A percentile compares a stretch with the other conserved stretches of the same genome.
These are phyloP conservation scores for Triops longicaudatus DNA, from an alignment of 1,140 invertebrate species.

Conservation along the genomic window DNA sequence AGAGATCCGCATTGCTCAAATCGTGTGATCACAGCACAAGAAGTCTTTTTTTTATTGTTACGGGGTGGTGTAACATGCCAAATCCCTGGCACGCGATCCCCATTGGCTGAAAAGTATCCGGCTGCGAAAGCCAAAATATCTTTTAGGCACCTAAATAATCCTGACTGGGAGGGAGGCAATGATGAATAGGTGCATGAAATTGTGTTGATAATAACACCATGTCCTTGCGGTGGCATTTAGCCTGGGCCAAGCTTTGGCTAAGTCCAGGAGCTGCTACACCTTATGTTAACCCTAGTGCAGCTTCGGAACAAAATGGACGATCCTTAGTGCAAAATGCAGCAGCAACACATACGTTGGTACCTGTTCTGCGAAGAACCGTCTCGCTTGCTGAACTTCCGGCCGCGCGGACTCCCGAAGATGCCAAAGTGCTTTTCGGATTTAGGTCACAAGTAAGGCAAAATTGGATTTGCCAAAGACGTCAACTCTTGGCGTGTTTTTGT, in stretches of 20 bases:
- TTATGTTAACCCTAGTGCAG: not conserved
- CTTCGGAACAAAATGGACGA: not conserved
- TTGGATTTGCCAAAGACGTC: not conserved
- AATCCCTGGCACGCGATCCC: not conserved
- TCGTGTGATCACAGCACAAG: not conserved
- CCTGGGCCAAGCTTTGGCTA: not conserved
- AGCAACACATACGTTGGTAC: not conserved
- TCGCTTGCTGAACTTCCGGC: not conserved
- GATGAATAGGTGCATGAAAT: not conserved
- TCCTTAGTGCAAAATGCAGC: not conserved
- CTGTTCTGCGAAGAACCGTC: not conserved
- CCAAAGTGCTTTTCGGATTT: not conserved
- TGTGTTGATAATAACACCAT: not conserved
- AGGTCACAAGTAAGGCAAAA: constrained; percentile 4
- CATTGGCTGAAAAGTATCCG: not conserved
- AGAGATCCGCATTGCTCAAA: not conserved
- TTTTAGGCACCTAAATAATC: not conserved
- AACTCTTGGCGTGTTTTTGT: not conserved
- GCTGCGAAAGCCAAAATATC: not conserved
- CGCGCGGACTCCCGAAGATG: not conserved
- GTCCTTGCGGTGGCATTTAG: constrained; percentile 1
- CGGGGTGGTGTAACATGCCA: not conserved
- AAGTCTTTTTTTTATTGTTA: not conserved
- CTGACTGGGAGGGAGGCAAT: not conserved
- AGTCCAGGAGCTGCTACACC: not conserved